Evolutionary conservation across 1,140 invertebrate species (phyloP).

Genomic region (Lepidurus couesii): DNA sequence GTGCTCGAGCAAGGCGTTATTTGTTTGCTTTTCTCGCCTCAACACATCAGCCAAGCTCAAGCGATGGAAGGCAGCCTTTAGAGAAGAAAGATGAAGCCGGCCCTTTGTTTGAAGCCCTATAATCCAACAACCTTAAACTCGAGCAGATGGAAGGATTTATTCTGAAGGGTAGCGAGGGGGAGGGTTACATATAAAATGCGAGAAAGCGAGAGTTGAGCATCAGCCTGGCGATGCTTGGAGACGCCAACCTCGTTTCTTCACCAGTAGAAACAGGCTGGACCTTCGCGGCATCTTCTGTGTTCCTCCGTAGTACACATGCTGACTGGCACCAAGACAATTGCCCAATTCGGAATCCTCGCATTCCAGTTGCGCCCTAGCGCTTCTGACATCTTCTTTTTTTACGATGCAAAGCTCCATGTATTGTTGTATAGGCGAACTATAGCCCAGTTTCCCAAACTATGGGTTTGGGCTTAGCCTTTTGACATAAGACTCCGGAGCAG

Average conservation of each 20-base stretch:
- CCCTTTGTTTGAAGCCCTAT: constrained; percentile 1
- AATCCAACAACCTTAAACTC: background rate
- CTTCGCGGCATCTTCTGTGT: background rate
- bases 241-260: background rate
- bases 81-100: background rate
- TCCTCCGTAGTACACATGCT: background rate
- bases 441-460: no score
- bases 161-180: background rate
- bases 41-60: background rate
- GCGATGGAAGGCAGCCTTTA: background rate
- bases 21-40: constrained; percentile 14
- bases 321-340: constrained; percentile 10
- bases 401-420: no score
- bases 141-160: background rate
- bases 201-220: background rate
- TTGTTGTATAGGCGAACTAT: no score
- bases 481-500: no score
- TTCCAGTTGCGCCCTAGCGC: background rate
- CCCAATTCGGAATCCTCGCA: background rate
- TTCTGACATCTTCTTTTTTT: no score
- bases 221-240: background rate
- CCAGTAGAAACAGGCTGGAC: background rate
- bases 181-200: background rate
- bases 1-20: background rate
- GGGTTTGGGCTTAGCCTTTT: no score